Base-by-base conservation (phyloP, 2,113 vertebrate genomes). In the Rhabdomys dilectus region DNA sequence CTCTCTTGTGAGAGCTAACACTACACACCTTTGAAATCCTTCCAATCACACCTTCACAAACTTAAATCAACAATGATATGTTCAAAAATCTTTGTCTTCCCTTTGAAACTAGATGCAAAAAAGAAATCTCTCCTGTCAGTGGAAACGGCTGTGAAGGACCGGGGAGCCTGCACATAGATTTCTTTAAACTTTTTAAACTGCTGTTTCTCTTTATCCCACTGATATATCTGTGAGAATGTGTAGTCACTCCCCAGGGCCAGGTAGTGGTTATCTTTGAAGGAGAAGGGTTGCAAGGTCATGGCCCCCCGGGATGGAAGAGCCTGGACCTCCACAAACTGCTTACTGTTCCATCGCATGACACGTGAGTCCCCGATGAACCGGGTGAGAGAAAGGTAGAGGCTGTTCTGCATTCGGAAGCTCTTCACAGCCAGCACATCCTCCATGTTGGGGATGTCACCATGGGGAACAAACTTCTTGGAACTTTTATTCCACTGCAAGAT, bases 31-130 rank as follows among this genome's bases (percentile, higher is more conserved):
- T 66, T 53, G 17, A 85, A 75, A 95, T 94, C 6, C 72, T 94
- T 77, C 95, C 91, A 4, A 66, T 82, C 72, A 73, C 95, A 58
- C 78, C 94, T 97, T 99, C 99, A 99, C 98, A 99, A 99, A 98
- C 99, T 99, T 97, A 99, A 98, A 98, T 99, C 99, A 62, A 99
- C 99, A 95, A 99, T 97, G 88, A 99, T 98, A 93, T 99, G 99
- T 98, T 99, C 99, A 97, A 99, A 99, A 98, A 99, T 99, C 98
- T 99, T 99, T 45, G 99, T 99, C 98, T 99, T 99, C 88, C 99
- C 99, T 98, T 99, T 99, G 98, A 99, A 99, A 98, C 99, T 99
- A 45, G 99, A 99, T 12, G 99, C 99, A 76, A 99, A 99, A 96
- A 99, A 98, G 98, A 99, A 99, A 99, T 99, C 99, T 98, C 99